A percentile compares a stretch with the other conserved stretches of the same genome.
Evolutionary conservation across 2,888 invertebrate genomes (phyloP).

Genomic region (Spialia ferax): DNA sequence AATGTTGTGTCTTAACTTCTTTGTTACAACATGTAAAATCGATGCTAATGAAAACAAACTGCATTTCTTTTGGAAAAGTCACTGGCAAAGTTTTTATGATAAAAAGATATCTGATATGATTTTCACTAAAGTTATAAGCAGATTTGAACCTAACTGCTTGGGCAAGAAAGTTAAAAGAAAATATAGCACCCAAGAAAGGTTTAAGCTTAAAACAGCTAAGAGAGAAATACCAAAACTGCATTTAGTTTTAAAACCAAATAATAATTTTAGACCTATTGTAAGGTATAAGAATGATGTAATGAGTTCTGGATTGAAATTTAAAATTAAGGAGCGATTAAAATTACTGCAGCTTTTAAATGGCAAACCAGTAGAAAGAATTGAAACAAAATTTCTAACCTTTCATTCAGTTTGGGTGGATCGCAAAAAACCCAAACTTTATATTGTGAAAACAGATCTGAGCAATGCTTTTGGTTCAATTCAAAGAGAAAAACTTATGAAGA

Average conservation of each 20-base stretch:
- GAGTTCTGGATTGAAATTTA: constrained; percentile 61
- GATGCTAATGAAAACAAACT: constrained; percentile 76
- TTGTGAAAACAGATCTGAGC: constrained; percentile 77
- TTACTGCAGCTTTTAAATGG: constrained; percentile 64
- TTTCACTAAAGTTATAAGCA: constrained; percentile 61
- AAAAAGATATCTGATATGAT: constrained; percentile 67
- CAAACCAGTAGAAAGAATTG: constrained; percentile 59
- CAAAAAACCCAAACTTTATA: constrained; percentile 73
- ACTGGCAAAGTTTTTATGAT: constrained; percentile 81
- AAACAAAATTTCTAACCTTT: constrained; percentile 60
- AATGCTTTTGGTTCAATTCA: constrained; percentile 83
- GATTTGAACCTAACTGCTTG: constrained; percentile 59
- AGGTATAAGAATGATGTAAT: constrained; percentile 64
- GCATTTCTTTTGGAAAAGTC: constrained; percentile 72
- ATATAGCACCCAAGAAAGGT: constrained; percentile 53
- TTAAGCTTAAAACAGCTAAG: constrained; percentile 56
- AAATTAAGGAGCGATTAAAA: constrained; percentile 67
- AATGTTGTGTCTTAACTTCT: constrained; percentile 74
- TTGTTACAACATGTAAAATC: constrained; percentile 76
- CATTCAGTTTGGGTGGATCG: constrained; percentile 63
- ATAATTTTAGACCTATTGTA: constrained; percentile 74
- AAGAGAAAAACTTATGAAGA: constrained; percentile 64
- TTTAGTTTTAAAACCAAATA: constrained; percentile 69
- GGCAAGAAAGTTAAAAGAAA: constrained; percentile 61
- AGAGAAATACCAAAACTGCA: constrained; percentile 73